These are phyloP conservation scores for Ypsolopha scabrella DNA, from an alignment of 2,888 invertebrate species.

Conservation along the genomic window DNA sequence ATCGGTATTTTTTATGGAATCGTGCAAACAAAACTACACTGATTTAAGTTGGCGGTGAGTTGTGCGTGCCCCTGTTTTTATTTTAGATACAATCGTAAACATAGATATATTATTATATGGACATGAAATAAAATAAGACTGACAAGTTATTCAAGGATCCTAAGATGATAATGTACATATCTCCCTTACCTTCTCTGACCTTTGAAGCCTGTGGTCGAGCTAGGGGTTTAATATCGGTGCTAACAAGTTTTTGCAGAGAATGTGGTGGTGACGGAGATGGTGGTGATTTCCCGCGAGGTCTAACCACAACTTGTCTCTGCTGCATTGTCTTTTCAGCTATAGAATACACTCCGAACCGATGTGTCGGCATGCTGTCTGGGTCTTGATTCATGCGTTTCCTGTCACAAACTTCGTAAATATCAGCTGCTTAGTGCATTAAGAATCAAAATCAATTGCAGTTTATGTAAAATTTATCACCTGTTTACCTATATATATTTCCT, in stretches of 20 bases:
- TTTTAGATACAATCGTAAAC: constrained; percentile 28
- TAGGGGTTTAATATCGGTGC: constrained; percentile 20
- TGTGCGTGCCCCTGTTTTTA: constrained; percentile 36
- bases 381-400: constrained; percentile 47
- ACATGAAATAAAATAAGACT: constrained; percentile 29
- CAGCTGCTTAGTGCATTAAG: constrained; percentile 6
- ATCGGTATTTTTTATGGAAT: no score
- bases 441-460: constrained; percentile 10
- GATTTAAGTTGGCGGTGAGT: constrained; percentile 29
- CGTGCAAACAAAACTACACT: no score
- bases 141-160: constrained; percentile 2
- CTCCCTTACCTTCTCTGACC: constrained; percentile 34
- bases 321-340: constrained; percentile 31
- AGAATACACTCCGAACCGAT: constrained; percentile 52
- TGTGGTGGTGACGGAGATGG: constrained; percentile 27
- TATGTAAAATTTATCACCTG: not conserved
- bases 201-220: constrained; percentile 35
- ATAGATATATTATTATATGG: constrained; percentile 23
- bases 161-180: not conserved
- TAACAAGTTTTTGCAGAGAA: constrained; percentile 24
- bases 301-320: constrained; percentile 22
- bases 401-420: constrained; percentile 15
- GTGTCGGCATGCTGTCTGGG: constrained; percentile 37
- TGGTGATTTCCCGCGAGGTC: constrained; percentile 26
- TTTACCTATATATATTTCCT: constrained; percentile 69